Evolutionary conservation across 2,797 vertebrate genomes (phyloP), one percentile per base, ranked within the genome.

Genomic region (Tangara arthus): DNA sequence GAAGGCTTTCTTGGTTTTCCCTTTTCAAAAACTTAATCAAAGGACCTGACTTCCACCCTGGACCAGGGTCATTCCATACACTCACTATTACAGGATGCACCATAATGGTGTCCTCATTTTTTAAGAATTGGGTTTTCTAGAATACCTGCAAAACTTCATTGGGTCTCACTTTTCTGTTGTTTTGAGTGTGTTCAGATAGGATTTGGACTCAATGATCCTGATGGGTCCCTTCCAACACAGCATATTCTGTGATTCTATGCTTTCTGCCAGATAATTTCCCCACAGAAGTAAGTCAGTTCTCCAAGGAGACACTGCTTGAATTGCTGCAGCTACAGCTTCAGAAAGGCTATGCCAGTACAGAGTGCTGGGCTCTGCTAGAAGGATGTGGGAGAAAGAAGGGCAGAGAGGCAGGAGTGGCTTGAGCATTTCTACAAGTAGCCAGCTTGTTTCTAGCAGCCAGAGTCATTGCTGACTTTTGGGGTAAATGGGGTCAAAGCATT

Each of bases 51-150:
- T 75, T 88, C 42, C 26, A 34, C 0, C 0, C 61, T 71, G 57
- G 42, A 75, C 23, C 24, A 37, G 49, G 15, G 27, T 60, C 0
- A 0, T 24, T 46, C 17, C 35, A 4, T 30, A 63, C 39, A 35
- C 19, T 68, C 37, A 53, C 24, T 26, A 18, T 10, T 75, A 23
- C 12, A 73, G 37, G 22, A 82, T 28, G 37, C 42, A 82, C 4
- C 1, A 1, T 10, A 49, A 63, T 30, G 7, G 10, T 32, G 2
- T n/a, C 42, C 10, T 94, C 6, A 30, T 61, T 72, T 85, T 65
- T 64, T 27, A 75, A 78, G n/a, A 68, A 37, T n/a, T 34, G 16
- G 3, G 10, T 39, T 93, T 84, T 61, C 42, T 15, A 35, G 46
- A 73, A 83, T 49, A 50, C 7, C 15, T 77, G 35, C 12, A 82